Percentiles rank a stretch among this genome's conserved stretches.
These are phyloP conservation scores for Dolichopus griseipennis DNA, from an alignment of 2,888 invertebrate genomes.

Conservation along the genomic window DNA sequence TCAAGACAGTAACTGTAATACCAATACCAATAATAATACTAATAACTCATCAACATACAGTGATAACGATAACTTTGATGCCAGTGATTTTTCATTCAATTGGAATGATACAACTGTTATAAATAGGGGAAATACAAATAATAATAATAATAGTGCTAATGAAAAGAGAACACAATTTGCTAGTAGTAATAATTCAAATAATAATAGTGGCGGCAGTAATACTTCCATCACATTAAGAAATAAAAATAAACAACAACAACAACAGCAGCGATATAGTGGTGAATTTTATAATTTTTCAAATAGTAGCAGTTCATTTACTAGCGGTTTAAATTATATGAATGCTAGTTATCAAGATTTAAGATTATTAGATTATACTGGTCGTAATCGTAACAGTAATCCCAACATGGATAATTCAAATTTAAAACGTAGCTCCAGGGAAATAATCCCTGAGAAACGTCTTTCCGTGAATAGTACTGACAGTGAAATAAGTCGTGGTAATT, in stretches of 20 bases:
- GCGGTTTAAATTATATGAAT: constrained; percentile 41
- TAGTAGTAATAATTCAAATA: background rate
- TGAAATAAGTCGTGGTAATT: constrained; percentile 37
- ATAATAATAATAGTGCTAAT: constrained; percentile 2
- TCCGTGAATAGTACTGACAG: constrained; percentile 16
- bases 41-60: constrained; percentile 22
- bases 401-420: background rate
- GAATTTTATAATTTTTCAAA: background rate
- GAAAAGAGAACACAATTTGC: background rate
- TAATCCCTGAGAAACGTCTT: constrained; percentile 11
- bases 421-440: constrained; percentile 19
- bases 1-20: constrained; percentile 18
- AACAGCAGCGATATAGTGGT: constrained; percentile 17
- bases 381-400: constrained; percentile 23
- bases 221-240: background rate
- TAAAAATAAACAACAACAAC: constrained; percentile 16
- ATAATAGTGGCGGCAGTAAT: background rate
- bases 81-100: background rate
- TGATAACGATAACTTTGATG: constrained; percentile 15
- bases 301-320: background rate
- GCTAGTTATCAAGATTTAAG: constrained; percentile 56
- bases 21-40: constrained; percentile 7
- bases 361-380: constrained; percentile 49
- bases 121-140: background rate
- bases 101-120: background rate